A percentile compares a stretch with the other conserved stretches of the same genome.
Evolutionary conservation across 37 sponge, comb jelly and placozoan species (phyloP).

Genomic region (Corticium candelabrum): DNA sequence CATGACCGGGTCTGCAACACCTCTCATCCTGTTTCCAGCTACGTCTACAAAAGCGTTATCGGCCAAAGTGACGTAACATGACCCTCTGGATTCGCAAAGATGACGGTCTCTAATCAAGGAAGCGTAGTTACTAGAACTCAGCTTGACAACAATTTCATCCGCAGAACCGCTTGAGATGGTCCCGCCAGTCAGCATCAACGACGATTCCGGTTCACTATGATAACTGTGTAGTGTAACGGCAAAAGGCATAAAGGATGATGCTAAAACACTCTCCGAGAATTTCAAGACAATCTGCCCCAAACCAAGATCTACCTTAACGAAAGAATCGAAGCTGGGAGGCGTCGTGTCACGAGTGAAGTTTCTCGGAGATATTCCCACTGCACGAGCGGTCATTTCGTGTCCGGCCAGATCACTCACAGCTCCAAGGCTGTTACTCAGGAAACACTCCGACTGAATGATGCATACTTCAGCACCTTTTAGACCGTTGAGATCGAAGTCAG

Average conservation of each 20-base stretch:
- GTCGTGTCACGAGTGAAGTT: not conserved
- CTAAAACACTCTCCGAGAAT: slow-evolving; percentile 6
- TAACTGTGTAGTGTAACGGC: slow-evolving; percentile 34
- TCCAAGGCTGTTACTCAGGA: slow-evolving; percentile 31
- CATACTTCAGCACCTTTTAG: slow-evolving; percentile 61
- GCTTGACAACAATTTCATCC: not conserved
- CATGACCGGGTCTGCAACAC: slow-evolving; percentile 25
- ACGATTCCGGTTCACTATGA: not conserved
- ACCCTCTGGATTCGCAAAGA: slow-evolving; percentile 71
- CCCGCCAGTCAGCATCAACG: not conserved
- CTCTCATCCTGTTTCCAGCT: slow-evolving; percentile 28
- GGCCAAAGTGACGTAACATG: slow-evolving; percentile 54
- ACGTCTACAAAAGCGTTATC: slow-evolving; percentile 49
- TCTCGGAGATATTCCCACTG: not conserved
- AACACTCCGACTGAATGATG: slow-evolving; percentile 61
- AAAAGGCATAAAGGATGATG: not conserved
- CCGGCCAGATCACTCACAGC: slow-evolving; percentile 29
- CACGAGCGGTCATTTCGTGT: not conserved
- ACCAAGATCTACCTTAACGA: slow-evolving; percentile 25
- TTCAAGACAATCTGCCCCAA: slow-evolving; percentile 31
- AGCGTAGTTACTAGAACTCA: not conserved
- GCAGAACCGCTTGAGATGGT: not conserved
- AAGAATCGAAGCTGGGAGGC: not conserved
- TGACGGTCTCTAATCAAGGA: not conserved
- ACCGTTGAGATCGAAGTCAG: slow-evolving; percentile 48